A percentile compares a stretch with the other conserved stretches of the same genome.
Evolutionary conservation across 2,113 vertebrate genomes (phyloP).

Genomic region (Gopherus flavomarginatus): DNA sequence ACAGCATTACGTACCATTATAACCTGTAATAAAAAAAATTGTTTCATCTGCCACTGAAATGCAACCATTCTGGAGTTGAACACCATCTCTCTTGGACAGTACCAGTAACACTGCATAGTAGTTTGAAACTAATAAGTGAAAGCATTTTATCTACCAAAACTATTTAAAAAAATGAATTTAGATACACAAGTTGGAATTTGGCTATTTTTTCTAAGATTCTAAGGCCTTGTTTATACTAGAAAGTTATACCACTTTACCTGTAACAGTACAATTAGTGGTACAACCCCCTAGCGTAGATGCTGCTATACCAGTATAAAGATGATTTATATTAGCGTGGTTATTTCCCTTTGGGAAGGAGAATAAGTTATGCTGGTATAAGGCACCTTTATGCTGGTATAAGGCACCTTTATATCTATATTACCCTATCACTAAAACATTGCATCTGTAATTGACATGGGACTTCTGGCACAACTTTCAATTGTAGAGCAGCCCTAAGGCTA

Average conservation of each 20-base stretch:
- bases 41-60: not conserved
- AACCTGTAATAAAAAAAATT: not conserved
- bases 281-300: rapidly evolving
- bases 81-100: not conserved
- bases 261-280: not conserved
- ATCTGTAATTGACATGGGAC: not conserved
- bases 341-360: not conserved
- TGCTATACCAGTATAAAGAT: not conserved
- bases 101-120: not conserved
- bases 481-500: not conserved
- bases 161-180: not conserved
- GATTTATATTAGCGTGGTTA: not conserved
- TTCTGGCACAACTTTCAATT: not conserved
- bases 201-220: not conserved
- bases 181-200: not conserved
- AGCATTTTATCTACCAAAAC: not conserved
- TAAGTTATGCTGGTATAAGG: not conserved
- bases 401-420: not conserved
- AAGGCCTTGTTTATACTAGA: rapidly evolving
- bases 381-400: not conserved
- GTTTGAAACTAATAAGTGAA: not conserved
- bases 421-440: not conserved
- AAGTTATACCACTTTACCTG: rapidly evolving
- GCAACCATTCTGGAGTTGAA: not conserved
- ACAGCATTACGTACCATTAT: not conserved